phyloP scores from a whole-genome alignment of 2,888 invertebrate species.

The Parthenolecanium corni region DNA sequence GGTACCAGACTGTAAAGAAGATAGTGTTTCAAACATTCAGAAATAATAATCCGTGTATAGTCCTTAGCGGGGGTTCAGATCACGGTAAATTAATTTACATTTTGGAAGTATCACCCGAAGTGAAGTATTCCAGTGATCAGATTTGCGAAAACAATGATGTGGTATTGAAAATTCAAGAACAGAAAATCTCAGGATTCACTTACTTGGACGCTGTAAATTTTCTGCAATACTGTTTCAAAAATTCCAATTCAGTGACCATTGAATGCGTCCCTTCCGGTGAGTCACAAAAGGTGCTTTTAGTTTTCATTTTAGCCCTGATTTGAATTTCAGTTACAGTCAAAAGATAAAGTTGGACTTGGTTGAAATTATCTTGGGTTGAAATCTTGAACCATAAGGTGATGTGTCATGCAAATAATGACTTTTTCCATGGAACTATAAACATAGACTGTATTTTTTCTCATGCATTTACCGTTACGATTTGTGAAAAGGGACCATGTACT shows the following conservation, averaged over 20 bases:
- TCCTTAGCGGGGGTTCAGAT: conserved; percentile 44
- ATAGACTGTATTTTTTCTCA: too few relatives aligned
- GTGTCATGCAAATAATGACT: too few relatives aligned
- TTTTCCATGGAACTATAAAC: too few relatives aligned
- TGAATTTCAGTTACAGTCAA: too few relatives aligned
- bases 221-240: conserved; percentile 44
- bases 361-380: too few relatives aligned
- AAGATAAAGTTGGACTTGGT: too few relatives aligned
- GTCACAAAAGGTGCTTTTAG: conserved; percentile 30
- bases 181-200: conserved; percentile 47
- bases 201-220: conserved; percentile 44
- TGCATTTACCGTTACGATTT: too few relatives aligned
- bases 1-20: conserved; percentile 41
- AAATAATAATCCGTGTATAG: conserved; percentile 39
- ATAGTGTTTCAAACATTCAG: conserved; percentile 39
- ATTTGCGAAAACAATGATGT: conserved; percentile 38
- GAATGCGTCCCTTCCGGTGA: conserved; percentile 44
- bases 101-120: conserved; percentile 35
- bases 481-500: too few relatives aligned
- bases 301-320: too few relatives aligned
- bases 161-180: conserved; percentile 45
- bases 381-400: too few relatives aligned
- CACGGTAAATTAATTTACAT: conserved; percentile 40
- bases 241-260: conserved; percentile 43
- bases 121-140: conserved; percentile 32